These are phyloP conservation scores for Budorcas taxicolor DNA, from an alignment of 2,113 vertebrate genomes.

Conservation along the genomic window DNA sequence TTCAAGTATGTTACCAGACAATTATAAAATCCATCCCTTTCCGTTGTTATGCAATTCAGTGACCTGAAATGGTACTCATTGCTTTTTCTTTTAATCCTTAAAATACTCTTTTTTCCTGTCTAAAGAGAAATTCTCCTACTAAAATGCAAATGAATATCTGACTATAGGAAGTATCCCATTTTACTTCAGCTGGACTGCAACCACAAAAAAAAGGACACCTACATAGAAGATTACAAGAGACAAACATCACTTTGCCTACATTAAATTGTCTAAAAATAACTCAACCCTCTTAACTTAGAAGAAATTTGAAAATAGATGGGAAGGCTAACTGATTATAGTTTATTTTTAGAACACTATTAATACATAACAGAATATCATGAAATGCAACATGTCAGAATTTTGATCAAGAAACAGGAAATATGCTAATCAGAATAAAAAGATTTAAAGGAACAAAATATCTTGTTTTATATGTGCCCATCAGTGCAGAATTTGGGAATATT, in stretches of 20 bases:
- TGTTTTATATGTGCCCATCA: background rate
- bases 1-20: background rate
- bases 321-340: background rate
- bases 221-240: background rate
- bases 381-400: background rate
- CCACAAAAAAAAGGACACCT: background rate
- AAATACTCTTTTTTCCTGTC: background rate
- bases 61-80: background rate
- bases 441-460: background rate
- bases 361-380: background rate
- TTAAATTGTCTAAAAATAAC: background rate
- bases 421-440: background rate
- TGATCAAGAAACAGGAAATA: background rate
- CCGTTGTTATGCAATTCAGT: background rate
- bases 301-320: background rate
- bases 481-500: constrained; percentile 62
- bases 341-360: background rate
- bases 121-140: background rate
- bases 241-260: background rate
- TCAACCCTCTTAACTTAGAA: background rate
- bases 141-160: background rate
- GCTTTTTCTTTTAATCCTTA: constrained; percentile 6
- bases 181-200: background rate
- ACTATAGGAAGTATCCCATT: background rate
- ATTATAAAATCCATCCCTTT: background rate